Evolutionary conservation across 2,797 vertebrate genomes (phyloP).

Genomic region (Propithecus perrieri): DNA sequence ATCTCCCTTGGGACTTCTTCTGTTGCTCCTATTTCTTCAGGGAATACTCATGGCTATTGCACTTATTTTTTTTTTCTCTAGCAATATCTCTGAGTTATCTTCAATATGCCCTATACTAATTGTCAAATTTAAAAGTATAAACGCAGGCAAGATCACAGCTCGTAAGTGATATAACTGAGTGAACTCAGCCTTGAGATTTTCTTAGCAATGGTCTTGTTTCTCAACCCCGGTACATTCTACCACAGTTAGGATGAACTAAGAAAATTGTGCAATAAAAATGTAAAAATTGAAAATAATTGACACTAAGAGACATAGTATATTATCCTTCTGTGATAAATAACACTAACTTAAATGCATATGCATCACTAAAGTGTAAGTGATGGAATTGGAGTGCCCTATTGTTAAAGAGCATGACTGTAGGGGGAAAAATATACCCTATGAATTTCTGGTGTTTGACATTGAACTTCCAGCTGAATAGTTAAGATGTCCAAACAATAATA

Average conservation of each 20-base stretch:
- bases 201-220: not conserved
- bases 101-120: not conserved
- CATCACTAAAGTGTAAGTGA: not conserved
- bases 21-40: not conserved
- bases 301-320: not conserved
- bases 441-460: constrained; percentile 15
- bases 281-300: not conserved
- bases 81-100: not conserved
- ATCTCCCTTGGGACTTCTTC: not conserved
- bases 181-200: not conserved
- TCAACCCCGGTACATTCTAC: not conserved
- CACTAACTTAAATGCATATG: not conserved
- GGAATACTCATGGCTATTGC: not conserved
- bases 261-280: not conserved
- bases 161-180: not conserved
- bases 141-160: not conserved
- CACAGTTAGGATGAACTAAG: not conserved
- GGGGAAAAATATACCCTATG: not conserved
- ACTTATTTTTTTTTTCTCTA: not conserved
- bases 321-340: not conserved
- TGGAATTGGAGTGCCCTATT: not conserved
- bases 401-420: not conserved
- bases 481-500: not conserved
- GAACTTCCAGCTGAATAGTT: not conserved
- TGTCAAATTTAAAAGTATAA: not conserved